phyloP scores from a whole-genome alignment of 1,140 invertebrate species.

The Saccostrea glomerata region DNA sequence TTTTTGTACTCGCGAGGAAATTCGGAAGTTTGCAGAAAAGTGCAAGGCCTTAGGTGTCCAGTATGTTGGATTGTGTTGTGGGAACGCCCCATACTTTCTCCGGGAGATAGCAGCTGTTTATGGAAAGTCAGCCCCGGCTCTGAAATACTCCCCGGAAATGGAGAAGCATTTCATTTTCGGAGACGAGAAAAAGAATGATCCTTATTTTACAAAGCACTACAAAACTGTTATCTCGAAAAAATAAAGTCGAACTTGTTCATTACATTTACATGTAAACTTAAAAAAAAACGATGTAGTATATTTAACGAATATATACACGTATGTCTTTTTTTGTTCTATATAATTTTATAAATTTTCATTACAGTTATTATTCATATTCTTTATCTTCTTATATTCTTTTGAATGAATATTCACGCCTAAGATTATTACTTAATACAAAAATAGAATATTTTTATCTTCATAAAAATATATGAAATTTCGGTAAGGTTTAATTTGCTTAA shows the following conservation, averaged over 20 bases:
- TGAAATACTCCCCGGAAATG: conserved; percentile 54
- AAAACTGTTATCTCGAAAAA: conserved; percentile 25
- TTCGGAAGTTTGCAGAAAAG: conserved; percentile 61
- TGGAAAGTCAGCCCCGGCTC: conserved; percentile 62
- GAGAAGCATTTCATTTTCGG: conserved; percentile 48
- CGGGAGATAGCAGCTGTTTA: conserved; percentile 63
- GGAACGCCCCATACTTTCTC: conserved; percentile 61
- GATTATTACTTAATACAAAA: neutral
- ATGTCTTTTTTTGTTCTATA: neutral
- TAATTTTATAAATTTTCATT: neutral
- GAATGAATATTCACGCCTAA: neutral
- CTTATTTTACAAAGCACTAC: conserved; percentile 38
- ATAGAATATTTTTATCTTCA: neutral
- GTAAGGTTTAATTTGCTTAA: no score
- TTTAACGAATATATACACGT: neutral
- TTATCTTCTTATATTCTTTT: neutral
- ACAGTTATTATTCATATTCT: neutral
- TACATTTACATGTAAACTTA: neutral
- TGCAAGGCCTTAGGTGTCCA: conserved; percentile 63
- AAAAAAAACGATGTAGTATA: neutral
- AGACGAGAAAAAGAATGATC: conserved; percentile 19
- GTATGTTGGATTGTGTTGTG: conserved; percentile 72
- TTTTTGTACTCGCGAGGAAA: conserved; percentile 56
- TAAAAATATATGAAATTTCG: neutral
- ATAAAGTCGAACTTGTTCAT: neutral